Percentiles rank a stretch among this genome's conserved stretches.
phyloP scores from a whole-genome alignment of 2,113 vertebrate genomes.

The Philantomba maxwellii region DNA sequence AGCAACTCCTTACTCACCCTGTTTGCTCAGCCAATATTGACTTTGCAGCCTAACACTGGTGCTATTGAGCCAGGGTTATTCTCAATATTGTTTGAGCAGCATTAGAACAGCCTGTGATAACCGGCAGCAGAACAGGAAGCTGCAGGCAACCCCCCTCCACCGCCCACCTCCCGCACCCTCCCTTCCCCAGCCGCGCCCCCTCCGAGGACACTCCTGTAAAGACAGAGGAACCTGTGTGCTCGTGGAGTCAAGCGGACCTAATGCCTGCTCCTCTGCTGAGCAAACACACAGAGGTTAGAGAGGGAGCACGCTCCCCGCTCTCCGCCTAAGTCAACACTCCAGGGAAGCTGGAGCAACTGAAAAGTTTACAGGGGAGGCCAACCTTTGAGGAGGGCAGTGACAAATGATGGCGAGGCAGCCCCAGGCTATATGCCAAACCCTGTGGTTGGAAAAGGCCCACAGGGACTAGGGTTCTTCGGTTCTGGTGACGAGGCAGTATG shows the following conservation, averaged over 20 bases:
- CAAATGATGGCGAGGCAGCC: neutral
- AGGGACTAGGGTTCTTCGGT: neutral
- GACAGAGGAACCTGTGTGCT: constrained; percentile 59
- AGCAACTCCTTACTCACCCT: constrained; percentile 86
- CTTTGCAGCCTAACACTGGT: constrained; percentile 86
- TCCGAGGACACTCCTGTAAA: constrained; percentile 63
- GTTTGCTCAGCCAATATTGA: constrained; percentile 97
- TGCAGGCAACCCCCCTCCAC: neutral
- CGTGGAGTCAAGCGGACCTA: constrained; percentile 35
- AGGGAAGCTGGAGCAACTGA: neutral
- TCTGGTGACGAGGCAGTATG: neutral
- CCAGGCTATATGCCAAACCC: neutral
- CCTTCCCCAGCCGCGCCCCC: constrained; percentile 27
- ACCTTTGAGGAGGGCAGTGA: neutral
- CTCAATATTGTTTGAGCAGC: constrained; percentile 87
- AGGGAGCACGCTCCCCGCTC: neutral
- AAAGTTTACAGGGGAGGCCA: neutral
- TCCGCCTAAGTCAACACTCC: constrained; percentile 22
- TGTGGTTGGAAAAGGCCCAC: neutral
- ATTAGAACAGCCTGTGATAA: constrained; percentile 86
- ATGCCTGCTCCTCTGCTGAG: neutral
- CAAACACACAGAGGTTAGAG: constrained; percentile 43
- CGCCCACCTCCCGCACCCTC: neutral
- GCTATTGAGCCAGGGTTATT: constrained; percentile 88
- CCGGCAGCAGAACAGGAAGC: constrained; percentile 73